These are phyloP conservation scores for Epinephelus cyanopodus DNA, from an alignment of 2,113 vertebrate genomes.

Conservation along the genomic window DNA sequence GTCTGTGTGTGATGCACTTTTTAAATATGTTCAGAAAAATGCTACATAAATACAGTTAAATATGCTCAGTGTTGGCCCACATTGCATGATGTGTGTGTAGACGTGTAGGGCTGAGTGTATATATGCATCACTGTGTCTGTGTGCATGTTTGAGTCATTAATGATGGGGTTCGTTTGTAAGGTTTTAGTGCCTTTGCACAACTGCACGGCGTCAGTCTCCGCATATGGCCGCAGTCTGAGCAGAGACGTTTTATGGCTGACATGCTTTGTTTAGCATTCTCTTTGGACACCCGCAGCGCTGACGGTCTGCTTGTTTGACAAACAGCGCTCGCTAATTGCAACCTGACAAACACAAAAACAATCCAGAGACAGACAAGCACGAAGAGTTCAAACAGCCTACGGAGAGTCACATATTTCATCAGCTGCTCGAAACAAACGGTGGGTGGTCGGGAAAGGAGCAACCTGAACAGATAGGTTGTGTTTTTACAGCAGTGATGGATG, in stretches of 20 bases:
- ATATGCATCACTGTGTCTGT: neutral
- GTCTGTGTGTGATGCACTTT: neutral
- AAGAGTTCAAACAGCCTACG: slow-evolving; percentile 26
- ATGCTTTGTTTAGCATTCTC: slow-evolving; percentile 20
- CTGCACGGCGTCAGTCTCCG: neutral
- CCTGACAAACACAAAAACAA: slow-evolving; percentile 48
- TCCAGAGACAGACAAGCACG: slow-evolving; percentile 13
- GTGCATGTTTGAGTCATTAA: slow-evolving; percentile 7
- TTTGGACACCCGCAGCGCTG: slow-evolving; percentile 11
- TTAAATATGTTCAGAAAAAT: neutral
- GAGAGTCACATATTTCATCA: slow-evolving; percentile 38
- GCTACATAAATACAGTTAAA: neutral
- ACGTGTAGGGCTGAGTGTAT: neutral
- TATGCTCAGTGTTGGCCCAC: neutral
- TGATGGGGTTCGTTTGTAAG: neutral
- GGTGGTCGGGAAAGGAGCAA: slow-evolving; percentile 34
- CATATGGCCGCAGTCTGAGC: slow-evolving; percentile 8
- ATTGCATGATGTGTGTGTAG: neutral
- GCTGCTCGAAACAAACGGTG: slow-evolving; percentile 28
- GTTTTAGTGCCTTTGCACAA: neutral
- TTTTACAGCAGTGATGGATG: slow-evolving; percentile 32
- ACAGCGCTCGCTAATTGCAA: slow-evolving; percentile 54
- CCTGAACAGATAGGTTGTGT: slow-evolving; percentile 28
- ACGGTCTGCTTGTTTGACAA: slow-evolving; percentile 39
- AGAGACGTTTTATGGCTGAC: slow-evolving; percentile 18